These are phyloP conservation scores for Trichoplusia ni DNA, from an alignment of 1,140 invertebrate genomes.

Conservation along the genomic window DNA sequence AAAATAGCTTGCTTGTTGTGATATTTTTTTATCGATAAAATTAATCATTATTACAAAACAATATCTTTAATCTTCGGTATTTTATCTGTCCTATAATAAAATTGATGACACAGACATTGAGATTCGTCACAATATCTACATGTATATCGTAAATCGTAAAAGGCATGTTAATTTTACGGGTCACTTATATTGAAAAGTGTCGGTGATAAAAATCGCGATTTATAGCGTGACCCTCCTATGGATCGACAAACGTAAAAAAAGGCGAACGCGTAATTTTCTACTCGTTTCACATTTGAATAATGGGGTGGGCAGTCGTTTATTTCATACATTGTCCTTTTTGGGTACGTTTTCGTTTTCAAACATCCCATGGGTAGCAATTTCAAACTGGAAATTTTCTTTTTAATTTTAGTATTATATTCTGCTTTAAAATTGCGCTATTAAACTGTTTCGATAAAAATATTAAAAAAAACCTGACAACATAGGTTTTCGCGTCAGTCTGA, in stretches of 20 bases:
- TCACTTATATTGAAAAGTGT: conserved; percentile 41
- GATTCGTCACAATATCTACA: conserved; percentile 2
- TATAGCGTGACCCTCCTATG: conserved; percentile 37
- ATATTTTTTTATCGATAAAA: too few species aligned
- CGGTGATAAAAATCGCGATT: conserved; percentile 37
- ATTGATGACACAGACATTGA: neutral
- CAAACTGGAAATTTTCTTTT: too few species aligned
- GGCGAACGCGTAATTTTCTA: conserved; percentile 22
- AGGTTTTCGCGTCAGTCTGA: too few species aligned
- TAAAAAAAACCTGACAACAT: too few species aligned
- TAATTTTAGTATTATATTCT: too few species aligned
- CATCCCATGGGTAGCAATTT: neutral
- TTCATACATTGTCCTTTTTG: conserved; percentile 15
- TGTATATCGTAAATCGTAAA: conserved; percentile 20
- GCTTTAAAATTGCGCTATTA: too few species aligned
- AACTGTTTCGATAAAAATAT: too few species aligned
- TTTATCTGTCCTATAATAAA: too few species aligned
- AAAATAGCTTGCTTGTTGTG: too few species aligned
- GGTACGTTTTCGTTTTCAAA: neutral
- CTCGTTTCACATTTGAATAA: conserved; percentile 29
- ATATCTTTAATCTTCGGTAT: too few species aligned
- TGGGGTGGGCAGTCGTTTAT: conserved; percentile 17
- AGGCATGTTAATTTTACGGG: conserved; percentile 34
- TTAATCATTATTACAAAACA: too few species aligned
- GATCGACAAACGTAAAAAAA: conserved; percentile 34